phyloP scores from a whole-genome alignment of 1,140 invertebrate species.

The Drosophila paulistorum region DNA sequence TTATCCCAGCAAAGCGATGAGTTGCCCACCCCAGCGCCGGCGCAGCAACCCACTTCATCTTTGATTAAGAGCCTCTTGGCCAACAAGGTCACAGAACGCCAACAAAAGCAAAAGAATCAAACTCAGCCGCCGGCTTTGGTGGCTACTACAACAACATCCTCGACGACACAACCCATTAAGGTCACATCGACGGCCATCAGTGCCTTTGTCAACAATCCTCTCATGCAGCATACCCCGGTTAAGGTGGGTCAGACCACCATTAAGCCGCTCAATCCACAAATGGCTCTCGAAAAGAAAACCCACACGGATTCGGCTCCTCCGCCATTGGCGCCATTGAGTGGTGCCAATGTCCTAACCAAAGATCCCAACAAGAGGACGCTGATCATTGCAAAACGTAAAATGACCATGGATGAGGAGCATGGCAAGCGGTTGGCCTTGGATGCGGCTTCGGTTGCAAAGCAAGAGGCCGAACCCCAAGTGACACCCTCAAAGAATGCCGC shows the following conservation, averaged over 20 bases:
- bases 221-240: slow-evolving; percentile 82
- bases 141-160: slow-evolving; percentile 82
- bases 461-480: slow-evolving; percentile 63
- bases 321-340: slow-evolving; percentile 84
- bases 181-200: slow-evolving; percentile 76
- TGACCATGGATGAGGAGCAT: slow-evolving; percentile 84
- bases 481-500: slow-evolving; percentile 88
- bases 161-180: slow-evolving; percentile 66
- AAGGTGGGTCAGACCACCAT: slow-evolving; percentile 82
- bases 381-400: slow-evolving; percentile 83
- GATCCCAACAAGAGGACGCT: slow-evolving; percentile 83
- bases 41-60: slow-evolving; percentile 82
- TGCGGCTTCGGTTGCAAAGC: slow-evolving; percentile 72
- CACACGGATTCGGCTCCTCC: slow-evolving; percentile 83
- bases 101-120: slow-evolving; percentile 83
- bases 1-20: slow-evolving; percentile 28
- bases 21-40: not conserved
- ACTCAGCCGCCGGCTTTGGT: slow-evolving; percentile 84
- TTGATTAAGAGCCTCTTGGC: slow-evolving; percentile 94
- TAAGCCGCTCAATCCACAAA: slow-evolving; percentile 73
- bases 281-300: slow-evolving; percentile 69
- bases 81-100: slow-evolving; percentile 89
- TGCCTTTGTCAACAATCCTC: slow-evolving; percentile 83
- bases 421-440: slow-evolving; percentile 64
- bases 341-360: slow-evolving; percentile 69